Percentiles rank a stretch among this genome's conserved stretches.
Conservation (phyloP, 2,797 vertebrate genomes). For the Propithecus perrieri region DNA sequence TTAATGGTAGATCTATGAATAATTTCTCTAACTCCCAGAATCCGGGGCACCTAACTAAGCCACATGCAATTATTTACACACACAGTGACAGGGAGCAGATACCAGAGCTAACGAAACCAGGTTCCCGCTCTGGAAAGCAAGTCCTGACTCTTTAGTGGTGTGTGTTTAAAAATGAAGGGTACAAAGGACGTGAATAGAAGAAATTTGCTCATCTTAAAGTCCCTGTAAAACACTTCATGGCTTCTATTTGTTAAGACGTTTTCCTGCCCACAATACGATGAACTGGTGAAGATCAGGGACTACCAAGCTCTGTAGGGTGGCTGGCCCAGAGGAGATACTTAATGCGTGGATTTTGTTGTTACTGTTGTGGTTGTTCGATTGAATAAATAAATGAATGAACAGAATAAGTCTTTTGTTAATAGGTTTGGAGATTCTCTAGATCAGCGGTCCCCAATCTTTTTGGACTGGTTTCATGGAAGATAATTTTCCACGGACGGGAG, state of each 20-base stretch:
- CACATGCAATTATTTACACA: conserved; percentile 76
- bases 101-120: conserved; percentile 46
- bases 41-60: conserved; percentile 77
- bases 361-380: background rate
- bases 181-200: background rate
- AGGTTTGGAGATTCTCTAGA: background rate
- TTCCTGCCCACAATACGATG: background rate
- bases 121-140: conserved; percentile 38
- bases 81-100: conserved; percentile 64
- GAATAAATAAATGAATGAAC: background rate
- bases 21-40: conserved; percentile 72
- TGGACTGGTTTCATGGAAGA: too few species aligned
- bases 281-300: background rate
- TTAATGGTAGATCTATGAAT: conserved; percentile 83
- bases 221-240: background rate
- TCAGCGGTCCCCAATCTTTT: background rate
- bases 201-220: conserved; percentile 1
- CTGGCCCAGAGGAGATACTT: background rate
- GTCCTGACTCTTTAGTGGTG: background rate
- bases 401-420: background rate
- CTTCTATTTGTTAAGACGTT: background rate
- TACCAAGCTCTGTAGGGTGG: background rate
- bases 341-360: too few species aligned
- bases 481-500: too few species aligned
- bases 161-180: background rate